Conservation (phyloP, 2,113 vertebrate genomes). For the Corythoichthys intestinalis region DNA sequence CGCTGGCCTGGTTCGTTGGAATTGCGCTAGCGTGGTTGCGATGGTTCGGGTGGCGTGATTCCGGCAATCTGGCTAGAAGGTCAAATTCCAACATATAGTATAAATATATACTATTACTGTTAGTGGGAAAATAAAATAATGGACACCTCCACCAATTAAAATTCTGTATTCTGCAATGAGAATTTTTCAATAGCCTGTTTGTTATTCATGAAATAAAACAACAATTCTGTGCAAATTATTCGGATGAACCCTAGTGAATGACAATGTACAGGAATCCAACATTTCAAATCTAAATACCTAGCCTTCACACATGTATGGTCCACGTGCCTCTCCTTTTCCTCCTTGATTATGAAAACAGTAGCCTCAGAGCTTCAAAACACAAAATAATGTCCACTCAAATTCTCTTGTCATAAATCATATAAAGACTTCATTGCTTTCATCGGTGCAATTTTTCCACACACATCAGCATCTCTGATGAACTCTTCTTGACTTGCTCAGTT, state of each 20-base stretch:
- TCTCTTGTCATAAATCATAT: background rate
- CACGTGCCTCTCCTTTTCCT: background rate
- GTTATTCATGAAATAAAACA: constrained; percentile 15
- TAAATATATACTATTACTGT: background rate
- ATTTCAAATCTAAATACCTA: constrained; percentile 26
- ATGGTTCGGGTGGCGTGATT: no score
- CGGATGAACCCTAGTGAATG: constrained; percentile 4
- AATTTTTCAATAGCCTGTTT: constrained; percentile 3
- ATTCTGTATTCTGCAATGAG: constrained; percentile 8
- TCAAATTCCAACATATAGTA: no score
- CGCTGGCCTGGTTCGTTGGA: no score
- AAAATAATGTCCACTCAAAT: constrained; percentile 14
- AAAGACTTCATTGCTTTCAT: constrained; percentile 7
- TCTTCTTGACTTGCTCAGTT: constrained; percentile 2
- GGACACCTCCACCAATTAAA: constrained; percentile 3
- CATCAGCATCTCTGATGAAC: constrained; percentile 9
- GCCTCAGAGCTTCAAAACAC: constrained; percentile 7
- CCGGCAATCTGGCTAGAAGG: no score
- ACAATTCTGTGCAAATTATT: constrained; percentile 10
- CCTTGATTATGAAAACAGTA: background rate
- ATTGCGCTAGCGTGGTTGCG: no score
- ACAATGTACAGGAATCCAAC: constrained; percentile 5
- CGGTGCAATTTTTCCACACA: constrained; percentile 10
- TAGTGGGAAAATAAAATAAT: constrained; percentile 9
- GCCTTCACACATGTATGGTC: background rate